Base-by-base conservation (phyloP, 2,888 invertebrate genomes). In the Venusia cambrica region DNA sequence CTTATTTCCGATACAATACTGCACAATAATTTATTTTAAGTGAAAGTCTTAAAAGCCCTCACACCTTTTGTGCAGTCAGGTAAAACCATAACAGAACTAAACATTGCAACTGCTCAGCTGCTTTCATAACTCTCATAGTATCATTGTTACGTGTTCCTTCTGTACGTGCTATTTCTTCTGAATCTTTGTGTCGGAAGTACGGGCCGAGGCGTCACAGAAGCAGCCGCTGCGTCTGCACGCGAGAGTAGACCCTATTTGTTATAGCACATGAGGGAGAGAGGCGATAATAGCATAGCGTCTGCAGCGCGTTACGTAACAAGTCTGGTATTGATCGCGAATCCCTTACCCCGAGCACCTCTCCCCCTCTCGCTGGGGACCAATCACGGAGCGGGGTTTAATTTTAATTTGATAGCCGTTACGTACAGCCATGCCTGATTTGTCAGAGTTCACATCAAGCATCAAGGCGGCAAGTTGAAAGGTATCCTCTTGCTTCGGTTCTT, bases 351-450 rank as follows among this genome's bases (percentile, higher is more conserved):
- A 41, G 41, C 46, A 42, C 32, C 57, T 40, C 55, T 45, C 45
- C 32, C 46, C 49, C 38, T 53, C 51, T 61, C 28, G 49, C 43
- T 55, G 40, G 39, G 50, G 65, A 62, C 84, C 83, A 83, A 83
- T 81, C 62, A 56, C 61, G 45, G 57, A 34, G 54, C 57, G 25
- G 51, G 65, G 59, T 83, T 81, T 80, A 79, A 81, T 79, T 84
- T 78, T 81, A 81, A 81, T 80, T 80, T 66, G 67, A 78, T 80
- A 72, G 71, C 73, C 64, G 68, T 65, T 70, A 56, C 51, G 54
- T 54, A 57, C 59, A 51, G 57, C 62, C 60, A 50, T 57, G 52
- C 59, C 71, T 66, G 74, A 80, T 78, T 80, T 69, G 80, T 76
- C 80, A 65, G 61, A n/a, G n/a, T n/a, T n/a, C 71, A 59, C 50